phyloP scores from a whole-genome alignment of 2,888 invertebrate genomes.

The Drosophila prolongata region DNA sequence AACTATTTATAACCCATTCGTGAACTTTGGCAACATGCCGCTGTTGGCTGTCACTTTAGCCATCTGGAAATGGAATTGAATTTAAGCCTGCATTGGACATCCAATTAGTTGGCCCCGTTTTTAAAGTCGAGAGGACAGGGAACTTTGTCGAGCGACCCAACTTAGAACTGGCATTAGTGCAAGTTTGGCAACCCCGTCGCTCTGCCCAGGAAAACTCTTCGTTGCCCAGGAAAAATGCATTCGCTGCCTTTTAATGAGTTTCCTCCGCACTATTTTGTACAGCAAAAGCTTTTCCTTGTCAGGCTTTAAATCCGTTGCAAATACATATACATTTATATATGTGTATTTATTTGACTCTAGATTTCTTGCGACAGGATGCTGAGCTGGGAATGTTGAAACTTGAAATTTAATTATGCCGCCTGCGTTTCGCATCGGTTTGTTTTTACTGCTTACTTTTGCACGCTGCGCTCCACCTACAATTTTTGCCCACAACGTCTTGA shows the following conservation, averaged over 20 bases:
- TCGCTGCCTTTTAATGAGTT: conserved; percentile 64
- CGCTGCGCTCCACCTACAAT: no score
- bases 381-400: conserved; percentile 18
- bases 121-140: conserved; percentile 14
- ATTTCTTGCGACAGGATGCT: conserved; percentile 27
- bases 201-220: not conserved
- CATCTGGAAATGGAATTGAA: conserved; percentile 19
- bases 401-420: conserved; percentile 35
- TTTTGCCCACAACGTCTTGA: conserved; percentile 47
- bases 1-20: not conserved
- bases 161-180: conserved; percentile 28
- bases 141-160: conserved; percentile 17
- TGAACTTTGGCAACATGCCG: not conserved
- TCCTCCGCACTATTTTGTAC: conserved; percentile 26
- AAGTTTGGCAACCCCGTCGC: conserved; percentile 55
- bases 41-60: conserved; percentile 18
- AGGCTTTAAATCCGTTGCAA: conserved; percentile 19
- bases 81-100: conserved; percentile 38
- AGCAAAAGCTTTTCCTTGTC: conserved; percentile 44
- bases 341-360: conserved; percentile 16
- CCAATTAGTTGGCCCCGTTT: conserved; percentile 33
- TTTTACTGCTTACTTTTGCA: conserved; percentile 16
- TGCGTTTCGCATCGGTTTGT: conserved; percentile 41
- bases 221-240: conserved; percentile 6
- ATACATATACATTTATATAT: not conserved